A percentile compares a stretch with the other conserved stretches of the same genome.
Evolutionary conservation across 1,140 invertebrate species (phyloP).

Genomic region (Aphelenchoides besseyi): DNA sequence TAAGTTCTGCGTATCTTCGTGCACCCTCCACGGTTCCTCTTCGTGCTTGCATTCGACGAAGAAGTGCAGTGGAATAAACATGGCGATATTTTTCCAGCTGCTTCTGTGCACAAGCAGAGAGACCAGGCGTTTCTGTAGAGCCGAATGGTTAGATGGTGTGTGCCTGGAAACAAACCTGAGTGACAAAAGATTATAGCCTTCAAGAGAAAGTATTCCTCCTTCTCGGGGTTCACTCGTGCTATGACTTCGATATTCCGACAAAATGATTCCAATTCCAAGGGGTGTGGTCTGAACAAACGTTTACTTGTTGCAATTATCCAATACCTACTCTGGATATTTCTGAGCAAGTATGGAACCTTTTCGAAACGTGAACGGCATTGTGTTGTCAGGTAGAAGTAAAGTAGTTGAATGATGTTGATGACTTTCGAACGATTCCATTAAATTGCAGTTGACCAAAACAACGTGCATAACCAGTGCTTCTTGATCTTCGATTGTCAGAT

Average conservation of each 20-base stretch:
- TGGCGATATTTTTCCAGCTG: background rate
- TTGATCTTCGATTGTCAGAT: background rate
- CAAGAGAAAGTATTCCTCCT: background rate
- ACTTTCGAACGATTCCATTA: background rate
- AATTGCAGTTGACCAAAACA: background rate
- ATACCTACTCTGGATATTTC: background rate
- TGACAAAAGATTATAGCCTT: slow-evolving; percentile 9
- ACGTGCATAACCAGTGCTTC: slow-evolving; percentile 10
- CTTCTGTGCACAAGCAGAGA: background rate
- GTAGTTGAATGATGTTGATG: background rate
- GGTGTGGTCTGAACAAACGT: background rate
- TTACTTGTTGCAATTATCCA: background rate
- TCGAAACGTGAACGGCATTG: background rate
- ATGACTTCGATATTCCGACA: background rate
- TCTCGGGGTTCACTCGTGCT: background rate
- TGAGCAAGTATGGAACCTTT: background rate
- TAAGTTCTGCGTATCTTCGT: background rate
- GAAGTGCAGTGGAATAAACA: background rate
- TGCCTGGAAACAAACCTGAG: background rate
- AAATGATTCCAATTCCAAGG: background rate
- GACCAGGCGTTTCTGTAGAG: background rate
- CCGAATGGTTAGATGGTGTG: background rate
- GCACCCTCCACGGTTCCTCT: background rate
- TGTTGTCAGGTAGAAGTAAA: background rate
- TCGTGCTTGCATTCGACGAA: slow-evolving; percentile 5